Conservation (phyloP, 1,140 invertebrate species). For the Heliconius hermathena region DNA sequence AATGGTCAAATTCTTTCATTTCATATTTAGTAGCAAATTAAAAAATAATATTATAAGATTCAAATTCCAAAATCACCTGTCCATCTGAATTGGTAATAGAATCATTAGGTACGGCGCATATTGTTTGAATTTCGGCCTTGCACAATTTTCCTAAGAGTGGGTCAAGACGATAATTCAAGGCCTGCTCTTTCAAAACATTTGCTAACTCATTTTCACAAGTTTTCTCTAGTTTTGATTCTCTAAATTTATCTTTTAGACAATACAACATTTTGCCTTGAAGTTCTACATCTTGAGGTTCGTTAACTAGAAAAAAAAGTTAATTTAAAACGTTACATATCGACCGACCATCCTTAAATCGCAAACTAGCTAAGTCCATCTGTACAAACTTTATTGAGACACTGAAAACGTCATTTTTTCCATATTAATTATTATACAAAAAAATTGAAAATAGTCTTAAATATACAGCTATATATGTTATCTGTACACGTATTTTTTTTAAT, state of each 20-base stretch:
- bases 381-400: too few species aligned
- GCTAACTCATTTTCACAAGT: constrained; percentile 92
- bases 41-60: too few species aligned
- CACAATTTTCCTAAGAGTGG: constrained; percentile 91
- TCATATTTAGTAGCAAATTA: too few species aligned
- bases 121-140: constrained; percentile 85
- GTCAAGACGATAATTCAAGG: constrained; percentile 93
- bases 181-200: constrained; percentile 91
- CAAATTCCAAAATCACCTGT: constrained; percentile 62
- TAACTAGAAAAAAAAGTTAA: constrained; percentile 48
- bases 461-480: too few species aligned
- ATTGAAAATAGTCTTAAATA: too few species aligned
- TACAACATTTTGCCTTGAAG: constrained; percentile 86
- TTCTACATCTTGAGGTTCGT: constrained; percentile 82
- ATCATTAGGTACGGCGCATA: constrained; percentile 82
- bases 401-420: too few species aligned
- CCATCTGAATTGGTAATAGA: constrained; percentile 82
- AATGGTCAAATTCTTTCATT: too few species aligned
- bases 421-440: too few species aligned
- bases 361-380: too few species aligned
- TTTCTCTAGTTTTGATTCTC: constrained; percentile 86
- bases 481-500: too few species aligned
- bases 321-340: not conserved
- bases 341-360: too few species aligned
- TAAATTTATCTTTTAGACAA: constrained; percentile 90